Base-by-base conservation (phyloP, 2,113 vertebrate species). In the Cavia porcellus region DNA sequence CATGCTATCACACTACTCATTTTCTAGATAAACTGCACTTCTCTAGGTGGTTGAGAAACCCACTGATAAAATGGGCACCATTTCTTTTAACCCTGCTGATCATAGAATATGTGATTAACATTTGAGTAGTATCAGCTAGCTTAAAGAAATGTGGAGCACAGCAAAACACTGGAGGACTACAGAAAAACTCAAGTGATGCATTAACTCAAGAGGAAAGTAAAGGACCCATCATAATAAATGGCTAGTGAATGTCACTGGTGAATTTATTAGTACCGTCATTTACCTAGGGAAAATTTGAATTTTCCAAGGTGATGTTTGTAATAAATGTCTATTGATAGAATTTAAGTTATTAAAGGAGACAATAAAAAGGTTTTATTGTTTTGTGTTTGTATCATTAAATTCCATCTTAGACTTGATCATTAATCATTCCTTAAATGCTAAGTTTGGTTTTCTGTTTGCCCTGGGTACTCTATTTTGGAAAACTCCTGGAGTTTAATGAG, bases 401-500 rank as follows among this genome's bases (percentile, higher is more conserved):
- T 82, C 9, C 5, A 79, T 32, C n/a, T 45, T 4, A 1, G 17
- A 72, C 22, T 5, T 50, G 61, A 72, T 42, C 38, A 81, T 17
- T 90, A 82, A 83, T 91, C 30, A 91, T 79, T 57, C 11, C 61
- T 47, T 64, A 97, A 93, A 38, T 47, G 28, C 17, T 17, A 47
- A 28, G 57, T 82, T 66, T 86, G 6, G 90, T 30, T 20, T 66
- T 92, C 22, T 42, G 14, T 45, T 74, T 35, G 17, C 62, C 66
- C 52, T 52, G 14, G 47, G 0, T 32, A n/a, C 1, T 50, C 83
- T 5, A 47, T 50, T 57, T 14, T 87, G 19, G 7, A 11, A 25
- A 90, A 62, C 32, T 8, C 85, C 7, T 47, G 42, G 5, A 10
- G 12, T 55, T 35, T 80, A 92, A 47, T 42, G 24, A 88, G 3